Percentiles rank a stretch among this genome's conserved stretches.
phyloP scores from a whole-genome alignment of 2,888 invertebrate species.

The Acanthosepion pharaonis region DNA sequence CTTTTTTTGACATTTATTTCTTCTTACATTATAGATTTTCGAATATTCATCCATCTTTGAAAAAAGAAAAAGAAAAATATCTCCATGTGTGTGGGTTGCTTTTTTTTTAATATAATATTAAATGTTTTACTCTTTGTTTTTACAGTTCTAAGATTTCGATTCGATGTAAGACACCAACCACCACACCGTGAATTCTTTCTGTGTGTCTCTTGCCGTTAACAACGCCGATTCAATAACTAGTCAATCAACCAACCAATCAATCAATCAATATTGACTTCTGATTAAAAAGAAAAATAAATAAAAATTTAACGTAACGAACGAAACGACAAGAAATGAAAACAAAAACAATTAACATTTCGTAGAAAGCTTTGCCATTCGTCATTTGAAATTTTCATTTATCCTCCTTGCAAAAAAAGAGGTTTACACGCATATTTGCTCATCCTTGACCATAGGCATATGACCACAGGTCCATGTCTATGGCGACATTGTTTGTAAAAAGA shows the following conservation, averaged over 20 bases:
- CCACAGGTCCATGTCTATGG: not conserved
- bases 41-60: too few relatives aligned
- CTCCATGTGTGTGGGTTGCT: not conserved
- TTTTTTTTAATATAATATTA: not conserved
- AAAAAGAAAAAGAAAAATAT: conserved; percentile 14
- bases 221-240: not conserved
- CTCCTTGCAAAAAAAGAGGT: not conserved
- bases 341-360: not conserved
- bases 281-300: not conserved
- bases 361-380: conserved; percentile 33
- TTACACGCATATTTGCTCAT: conserved; percentile 33
- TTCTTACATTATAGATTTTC: not conserved
- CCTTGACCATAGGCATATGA: not conserved
- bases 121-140: not conserved
- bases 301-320: not conserved
- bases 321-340: not conserved
- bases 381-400: not conserved
- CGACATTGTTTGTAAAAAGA: not conserved
- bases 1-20: not conserved
- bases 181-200: not conserved
- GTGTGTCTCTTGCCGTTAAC: not conserved
- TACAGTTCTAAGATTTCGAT: not conserved
- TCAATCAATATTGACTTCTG: conserved; percentile 15
- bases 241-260: not conserved
- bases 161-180: conserved; percentile 9